A percentile compares a stretch with the other conserved stretches of the same genome.
Evolutionary conservation across 2,797 vertebrate species (phyloP).

Genomic region (Argya squamiceps): DNA sequence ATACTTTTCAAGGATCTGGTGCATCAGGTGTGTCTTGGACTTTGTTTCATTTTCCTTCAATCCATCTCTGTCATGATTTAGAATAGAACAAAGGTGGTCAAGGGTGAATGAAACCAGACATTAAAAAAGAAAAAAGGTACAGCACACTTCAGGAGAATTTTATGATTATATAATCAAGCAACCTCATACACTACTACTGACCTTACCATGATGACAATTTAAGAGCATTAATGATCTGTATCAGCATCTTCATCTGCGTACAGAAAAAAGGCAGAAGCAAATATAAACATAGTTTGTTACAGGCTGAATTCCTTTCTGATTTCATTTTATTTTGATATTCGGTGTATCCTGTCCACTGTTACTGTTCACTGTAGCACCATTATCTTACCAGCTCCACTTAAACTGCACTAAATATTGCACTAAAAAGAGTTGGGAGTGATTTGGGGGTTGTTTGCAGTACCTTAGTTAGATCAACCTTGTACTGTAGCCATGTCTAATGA

Average conservation of each 20-base stretch:
- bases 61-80: conserved; percentile 11
- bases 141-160: neutral
- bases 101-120: neutral
- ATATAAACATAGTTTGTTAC: neutral
- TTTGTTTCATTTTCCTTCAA: neutral
- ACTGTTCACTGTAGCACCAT: neutral
- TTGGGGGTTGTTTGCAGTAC: neutral
- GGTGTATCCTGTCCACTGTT: neutral
- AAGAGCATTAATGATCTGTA: conserved; percentile 28
- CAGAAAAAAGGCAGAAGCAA: neutral
- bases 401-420: neutral
- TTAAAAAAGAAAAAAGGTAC: neutral
- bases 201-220: conserved; percentile 21
- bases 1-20: neutral
- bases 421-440: neutral
- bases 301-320: neutral
- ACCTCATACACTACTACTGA: neutral
- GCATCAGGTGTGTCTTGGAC: neutral
- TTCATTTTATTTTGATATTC: neutral
- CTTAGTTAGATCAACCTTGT: neutral
- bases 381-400: neutral
- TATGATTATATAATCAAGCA: neutral
- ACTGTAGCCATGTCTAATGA: neutral
- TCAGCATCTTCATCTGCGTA: conserved; percentile 3
- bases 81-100: neutral